These are phyloP conservation scores for Corticium candelabrum DNA, from an alignment of 37 sponge, comb jelly and placozoan genomes.

Conservation along the genomic window DNA sequence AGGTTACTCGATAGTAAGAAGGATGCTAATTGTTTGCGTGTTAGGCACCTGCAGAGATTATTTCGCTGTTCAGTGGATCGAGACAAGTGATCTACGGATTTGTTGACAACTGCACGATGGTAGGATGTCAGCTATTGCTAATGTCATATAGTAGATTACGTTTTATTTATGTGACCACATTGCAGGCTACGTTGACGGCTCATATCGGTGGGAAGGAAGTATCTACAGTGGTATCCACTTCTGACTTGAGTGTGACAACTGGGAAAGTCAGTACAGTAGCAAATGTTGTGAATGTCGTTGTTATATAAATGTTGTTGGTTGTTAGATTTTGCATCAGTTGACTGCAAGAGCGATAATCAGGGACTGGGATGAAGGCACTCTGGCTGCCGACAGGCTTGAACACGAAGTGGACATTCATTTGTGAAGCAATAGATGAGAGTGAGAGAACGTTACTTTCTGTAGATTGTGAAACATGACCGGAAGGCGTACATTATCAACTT, in stretches of 20 bases:
- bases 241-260: slow-evolving; percentile 68
- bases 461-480: slow-evolving; percentile 67
- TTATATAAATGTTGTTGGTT: slow-evolving; percentile 10
- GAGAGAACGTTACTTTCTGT: slow-evolving; percentile 1
- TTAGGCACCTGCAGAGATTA: slow-evolving; percentile 75
- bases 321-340: slow-evolving; percentile 78
- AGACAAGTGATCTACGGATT: slow-evolving; percentile 92
- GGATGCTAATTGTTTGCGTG: too few species aligned
- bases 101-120: slow-evolving; percentile 77
- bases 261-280: slow-evolving; percentile 38
- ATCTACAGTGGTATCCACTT: slow-evolving; percentile 77
- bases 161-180: neutral
- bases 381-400: slow-evolving; percentile 55
- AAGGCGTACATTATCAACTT: slow-evolving; percentile 80
- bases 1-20: too few species aligned
- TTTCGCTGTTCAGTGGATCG: slow-evolving; percentile 84
- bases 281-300: neutral
- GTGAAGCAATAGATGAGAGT: too few species aligned
- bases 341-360: slow-evolving; percentile 91
- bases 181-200: slow-evolving; percentile 71
- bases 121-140: neutral
- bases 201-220: slow-evolving; percentile 79
- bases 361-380: slow-evolving; percentile 85
- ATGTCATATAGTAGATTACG: neutral
- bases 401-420: slow-evolving; percentile 65